Base-by-base conservation (phyloP, 2,113 vertebrate genomes). In the Saccopteryx bilineata region DNA sequence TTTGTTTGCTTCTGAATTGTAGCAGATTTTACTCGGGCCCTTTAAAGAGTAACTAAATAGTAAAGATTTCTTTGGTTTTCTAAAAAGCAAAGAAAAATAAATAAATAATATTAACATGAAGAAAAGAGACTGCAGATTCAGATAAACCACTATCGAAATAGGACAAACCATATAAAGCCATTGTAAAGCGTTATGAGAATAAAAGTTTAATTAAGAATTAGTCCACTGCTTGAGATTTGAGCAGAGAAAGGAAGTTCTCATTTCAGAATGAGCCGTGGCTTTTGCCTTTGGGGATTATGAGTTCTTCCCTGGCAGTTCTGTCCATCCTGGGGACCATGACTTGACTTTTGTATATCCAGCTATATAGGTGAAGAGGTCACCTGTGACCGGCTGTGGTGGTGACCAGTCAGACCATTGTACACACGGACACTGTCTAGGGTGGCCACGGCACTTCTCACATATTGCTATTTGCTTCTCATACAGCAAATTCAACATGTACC, bases 61-160 rank as follows among this genome's bases (percentile, higher is more conserved):
- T 48, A 60, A 81, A 82, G 33, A 74, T 87, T 92, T 46, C 48
- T 90, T 84, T 68, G 63, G 56, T 58, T 66, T 96, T 86, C 60
- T 94, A 31, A 58, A 65, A 94, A 58, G n/a, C 46, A 68, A 56
- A 79, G 10, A 58, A 48, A 80, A 76, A n/a, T n/a, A 39, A 88
- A 93, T 48, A 50, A 66, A 56, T 56, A 46, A 58, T 83, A 61
- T 26, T 26, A 54, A 33, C 31, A 80, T 33, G 46, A 26, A 58
- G 24, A 7, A 89, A 65, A 69, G 10, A 46, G 39, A n/a, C 33
- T 75, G 68, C 0, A 66, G 39, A 13, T 60, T 66, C 63, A n/a
- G 48, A 61, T 66, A 60, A 72, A 52, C 24, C 19, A 15, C 15
- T 76, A 58, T 58, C 82, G 33, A 92, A 87, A 81, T 19, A 71